Evolutionary conservation across 1,140 invertebrate genomes (phyloP), one percentile per base, ranked within the genome.

Genomic region (Macrobrachium rosenbergii): DNA sequence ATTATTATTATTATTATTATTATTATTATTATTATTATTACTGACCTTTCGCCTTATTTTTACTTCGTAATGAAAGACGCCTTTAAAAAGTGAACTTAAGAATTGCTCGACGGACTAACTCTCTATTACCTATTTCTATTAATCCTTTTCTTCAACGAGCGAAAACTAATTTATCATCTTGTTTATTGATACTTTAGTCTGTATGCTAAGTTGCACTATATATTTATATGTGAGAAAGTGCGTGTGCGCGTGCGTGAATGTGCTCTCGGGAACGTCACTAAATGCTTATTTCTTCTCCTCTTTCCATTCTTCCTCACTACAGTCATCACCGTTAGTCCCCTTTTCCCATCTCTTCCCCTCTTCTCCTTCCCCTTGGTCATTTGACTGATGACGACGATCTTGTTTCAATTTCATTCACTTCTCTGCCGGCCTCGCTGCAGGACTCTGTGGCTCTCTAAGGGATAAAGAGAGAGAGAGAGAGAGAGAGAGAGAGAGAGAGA

Each of bases 391-490:
- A 79, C 64, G 64, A 64, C 84, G 64, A 87, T 87, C 84, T 87
- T 87, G 84, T 87, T 87, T 87, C 84, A 87, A 81, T 87, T 87
- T 87, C 78, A 75, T 79, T 87, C 84, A 76, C 77, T 79, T 81
- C 84, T n/a, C 80, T 67, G 62, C 17, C 43, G 23, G n/a, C 37
- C 37, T 23, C 69, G 69, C 37, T 72, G 69, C 69, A 28, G 69
- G 69, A 72, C 80, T 28, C 58, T 37, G 63, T 12, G 63, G 77
- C 77, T 80, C 77, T 62, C 77, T 14, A 12, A 45, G 83, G 77
- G 73, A 62, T 60, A 17, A 19, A 52, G 45, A 52, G 52, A 52
- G 52, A 52, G 52, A 52, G 52, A 52, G 52, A 52, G 52, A 52
- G 52, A 52, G 52, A 52, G 52, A 52, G 52, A 52, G 52, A 52